phyloP scores from a whole-genome alignment of 2,888 invertebrate species.

The Hirtodrosophila duncani region DNA sequence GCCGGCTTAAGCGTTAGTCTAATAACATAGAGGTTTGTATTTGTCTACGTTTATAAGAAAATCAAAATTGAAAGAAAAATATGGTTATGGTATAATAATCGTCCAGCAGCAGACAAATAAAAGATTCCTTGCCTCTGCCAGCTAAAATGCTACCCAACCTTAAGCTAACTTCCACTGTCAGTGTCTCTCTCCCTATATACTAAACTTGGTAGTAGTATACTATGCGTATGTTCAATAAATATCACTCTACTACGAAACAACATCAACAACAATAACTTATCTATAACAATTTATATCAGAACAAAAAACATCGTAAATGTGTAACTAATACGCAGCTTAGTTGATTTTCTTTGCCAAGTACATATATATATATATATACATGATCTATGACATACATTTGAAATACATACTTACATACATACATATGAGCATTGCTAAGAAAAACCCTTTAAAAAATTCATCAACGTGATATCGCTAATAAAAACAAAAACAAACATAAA shows the following conservation, averaged over 20 bases:
- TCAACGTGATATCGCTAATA: slow-evolving; percentile 66
- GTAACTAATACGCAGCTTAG: slow-evolving; percentile 47
- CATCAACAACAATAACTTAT: slow-evolving; percentile 6
- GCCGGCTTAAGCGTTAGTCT: background rate
- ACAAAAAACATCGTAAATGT: slow-evolving; percentile 10
- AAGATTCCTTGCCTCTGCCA: no score
- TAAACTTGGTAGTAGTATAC: no score
- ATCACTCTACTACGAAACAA: no score
- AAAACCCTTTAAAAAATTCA: slow-evolving; percentile 37
- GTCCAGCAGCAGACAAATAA: no score
- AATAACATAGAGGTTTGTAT: slow-evolving; percentile 4
- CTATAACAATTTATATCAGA: slow-evolving; percentile 38
- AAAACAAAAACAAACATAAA: no score
- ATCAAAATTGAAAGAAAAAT: background rate
- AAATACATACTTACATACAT: slow-evolving; percentile 26
- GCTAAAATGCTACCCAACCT: no score
- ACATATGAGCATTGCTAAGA: slow-evolving; percentile 36
- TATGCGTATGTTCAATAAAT: no score
- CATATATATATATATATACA: slow-evolving; percentile 33
- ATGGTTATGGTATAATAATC: no score
- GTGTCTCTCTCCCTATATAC: no score
- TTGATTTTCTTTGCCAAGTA: slow-evolving; percentile 47
- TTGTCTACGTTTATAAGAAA: slow-evolving; percentile 23
- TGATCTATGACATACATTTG: slow-evolving; percentile 11
- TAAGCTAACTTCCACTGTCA: no score